Base-by-base conservation (phyloP, 2,797 vertebrate species). In the Sebastes matsubarae region DNA sequence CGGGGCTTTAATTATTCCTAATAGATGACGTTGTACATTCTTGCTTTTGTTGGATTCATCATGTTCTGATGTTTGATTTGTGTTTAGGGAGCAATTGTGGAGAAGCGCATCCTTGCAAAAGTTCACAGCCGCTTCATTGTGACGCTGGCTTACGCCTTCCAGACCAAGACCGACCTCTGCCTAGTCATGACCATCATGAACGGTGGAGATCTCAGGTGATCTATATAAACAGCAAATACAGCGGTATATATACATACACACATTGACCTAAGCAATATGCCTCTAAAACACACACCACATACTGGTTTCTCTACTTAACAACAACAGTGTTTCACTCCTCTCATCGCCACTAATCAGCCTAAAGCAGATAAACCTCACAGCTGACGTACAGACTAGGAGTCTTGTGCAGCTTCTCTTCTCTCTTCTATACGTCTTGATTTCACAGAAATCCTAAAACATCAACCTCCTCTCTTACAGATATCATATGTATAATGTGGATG, bases 101-200 rank as follows among this genome's bases (percentile, higher is more conserved):
- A 96, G 88, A 96, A 96, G 82, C 89, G 94, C 5, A 96, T 96
- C 83, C 92, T 96, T 38, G 95, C 94, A 8, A 96, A 96, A 90
- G 94, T 96, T 55, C 95, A 96, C 93, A 96, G 94, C 75, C 95
- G 95, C 83, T 96, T 96, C 90, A 96, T 96, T 8, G 96, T 96
- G 85, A 75, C 95, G 1, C 86, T 96, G 89, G 93, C 94, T 2
- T 96, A 96, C 10, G 94, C 95, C 68, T 96, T 96, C 90, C 96
- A 96, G 94, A 96, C 95, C 88, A 96, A 96, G 87, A 92, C 69
- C 2, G 95, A 96, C 68, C 95, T 96, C 87, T 96, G 95, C 74
- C 88, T 96, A 38, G 89, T 96, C 10, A 96, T 96, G 95, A 96
- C 95, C 79, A 96, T 96, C 87, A 96, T 96, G 96, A 96, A 96